phyloP scores from a whole-genome alignment of 1,140 invertebrate genomes.

The Pachypsylla venusta region DNA sequence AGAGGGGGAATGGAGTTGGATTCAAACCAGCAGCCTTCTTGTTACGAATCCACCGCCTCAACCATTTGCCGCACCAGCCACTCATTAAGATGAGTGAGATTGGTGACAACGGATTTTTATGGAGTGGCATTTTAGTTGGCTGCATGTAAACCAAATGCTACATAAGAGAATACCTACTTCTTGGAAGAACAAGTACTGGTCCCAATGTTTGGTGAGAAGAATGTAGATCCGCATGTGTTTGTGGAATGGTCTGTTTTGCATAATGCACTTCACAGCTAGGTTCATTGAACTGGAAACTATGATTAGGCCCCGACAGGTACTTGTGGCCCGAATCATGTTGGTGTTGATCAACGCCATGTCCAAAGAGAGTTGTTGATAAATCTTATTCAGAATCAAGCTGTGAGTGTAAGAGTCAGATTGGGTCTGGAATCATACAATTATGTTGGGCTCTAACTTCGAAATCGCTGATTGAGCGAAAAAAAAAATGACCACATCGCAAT shows the following conservation, averaged over 20 bases:
- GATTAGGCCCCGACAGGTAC: not conserved
- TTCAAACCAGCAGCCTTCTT: no score
- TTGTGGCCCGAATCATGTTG: not conserved
- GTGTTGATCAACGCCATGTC: not conserved
- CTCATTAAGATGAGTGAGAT: no score
- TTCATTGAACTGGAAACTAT: not conserved
- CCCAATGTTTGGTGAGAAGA: not conserved
- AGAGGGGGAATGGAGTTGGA: no score
- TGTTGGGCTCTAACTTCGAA: no score
- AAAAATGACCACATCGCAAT: not conserved
- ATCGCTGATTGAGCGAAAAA: not conserved
- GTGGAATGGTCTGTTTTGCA: constrained; percentile 4
- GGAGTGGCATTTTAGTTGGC: no score
- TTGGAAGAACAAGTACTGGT: constrained; percentile 6
- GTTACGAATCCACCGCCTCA: no score
- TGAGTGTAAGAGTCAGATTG: not conserved
- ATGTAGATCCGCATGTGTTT: constrained; percentile 1
- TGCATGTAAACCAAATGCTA: no score
- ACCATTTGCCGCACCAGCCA: no score
- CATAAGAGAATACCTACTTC: not conserved
- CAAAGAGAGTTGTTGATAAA: not conserved
- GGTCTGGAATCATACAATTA: not conserved
- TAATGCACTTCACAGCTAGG: not conserved
- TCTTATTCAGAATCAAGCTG: not conserved
- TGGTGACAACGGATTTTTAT: no score